phyloP scores from a whole-genome alignment of 1,140 invertebrate genomes.

The Listronotus oregonensis region DNA sequence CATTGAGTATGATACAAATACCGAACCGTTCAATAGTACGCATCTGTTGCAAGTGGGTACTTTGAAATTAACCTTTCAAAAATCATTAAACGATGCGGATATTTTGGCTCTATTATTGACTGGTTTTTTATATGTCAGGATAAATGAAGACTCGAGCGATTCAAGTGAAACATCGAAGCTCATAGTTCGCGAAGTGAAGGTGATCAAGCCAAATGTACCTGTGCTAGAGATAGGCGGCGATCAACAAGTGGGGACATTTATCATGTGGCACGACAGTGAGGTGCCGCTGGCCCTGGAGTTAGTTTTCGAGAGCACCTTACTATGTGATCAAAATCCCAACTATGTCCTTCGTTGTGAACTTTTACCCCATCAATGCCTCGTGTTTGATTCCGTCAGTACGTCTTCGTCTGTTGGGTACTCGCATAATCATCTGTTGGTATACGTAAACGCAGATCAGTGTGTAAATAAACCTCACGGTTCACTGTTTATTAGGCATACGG shows the following conservation, averaged over 20 bases:
- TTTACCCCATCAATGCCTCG: not conserved
- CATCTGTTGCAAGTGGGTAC: too few relatives aligned
- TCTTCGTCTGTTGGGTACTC: not conserved
- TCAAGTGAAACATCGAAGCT: too few relatives aligned
- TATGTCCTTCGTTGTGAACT: not conserved
- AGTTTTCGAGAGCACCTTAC: not conserved
- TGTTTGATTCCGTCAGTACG: not conserved
- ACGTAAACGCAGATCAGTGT: constrained; percentile 1
- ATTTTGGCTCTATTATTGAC: not conserved
- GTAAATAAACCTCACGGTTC: not conserved
- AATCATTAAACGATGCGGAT: not conserved
- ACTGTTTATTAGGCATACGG: constrained; percentile 1
- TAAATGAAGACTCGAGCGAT: not conserved
- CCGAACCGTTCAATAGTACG: too few relatives aligned
- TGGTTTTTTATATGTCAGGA: not conserved
- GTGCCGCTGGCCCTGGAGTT: too few relatives aligned
- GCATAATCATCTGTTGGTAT: constrained; percentile 4
- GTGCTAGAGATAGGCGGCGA: too few relatives aligned
- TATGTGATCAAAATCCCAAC: not conserved
- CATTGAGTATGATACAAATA: too few relatives aligned
- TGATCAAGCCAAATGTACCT: too few relatives aligned
- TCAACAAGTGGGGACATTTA: too few relatives aligned
- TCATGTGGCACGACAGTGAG: too few relatives aligned
- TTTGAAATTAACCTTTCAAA: too few relatives aligned
- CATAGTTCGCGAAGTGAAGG: too few relatives aligned